These are phyloP conservation scores for Enteromius fasciolatus DNA, from an alignment of 2,797 vertebrate species.

Conservation along the genomic window DNA sequence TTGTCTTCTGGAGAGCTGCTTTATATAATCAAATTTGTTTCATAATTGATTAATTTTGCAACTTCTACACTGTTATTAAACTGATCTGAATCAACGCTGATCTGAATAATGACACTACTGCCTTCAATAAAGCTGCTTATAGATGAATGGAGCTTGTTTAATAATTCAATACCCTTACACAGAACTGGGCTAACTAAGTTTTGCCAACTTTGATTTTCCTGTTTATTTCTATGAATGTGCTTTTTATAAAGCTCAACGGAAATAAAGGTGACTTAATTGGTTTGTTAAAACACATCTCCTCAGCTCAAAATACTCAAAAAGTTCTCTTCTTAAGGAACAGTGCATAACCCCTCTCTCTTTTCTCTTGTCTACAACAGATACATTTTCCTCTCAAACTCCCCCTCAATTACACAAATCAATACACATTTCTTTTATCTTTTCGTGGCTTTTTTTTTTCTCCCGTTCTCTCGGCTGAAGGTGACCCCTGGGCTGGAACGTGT, in stretches of 20 bases:
- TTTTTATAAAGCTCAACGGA: not conserved
- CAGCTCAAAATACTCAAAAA: constrained; percentile 9
- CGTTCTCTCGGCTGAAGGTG: constrained; percentile 77
- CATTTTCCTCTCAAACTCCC: constrained; percentile 82
- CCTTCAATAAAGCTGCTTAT: not conserved
- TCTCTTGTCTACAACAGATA: constrained; percentile 74
- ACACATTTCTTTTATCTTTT: constrained; percentile 65
- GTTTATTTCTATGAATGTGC: not conserved
- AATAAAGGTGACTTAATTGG: not conserved
- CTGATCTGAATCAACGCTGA: not conserved
- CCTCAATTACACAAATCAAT: constrained; percentile 79
- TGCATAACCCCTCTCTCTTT: constrained; percentile 64
- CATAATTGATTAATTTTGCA: not conserved
- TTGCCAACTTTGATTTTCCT: not conserved
- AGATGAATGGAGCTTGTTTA: not conserved
- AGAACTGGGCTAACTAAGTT: not conserved
- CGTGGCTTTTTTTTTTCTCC: constrained; percentile 33
- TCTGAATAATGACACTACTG: not conserved
- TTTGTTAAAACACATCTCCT: constrained; percentile 6
- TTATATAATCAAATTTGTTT: not conserved
- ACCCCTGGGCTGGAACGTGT: constrained; percentile 96
- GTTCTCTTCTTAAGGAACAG: constrained; percentile 47
- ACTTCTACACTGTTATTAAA: not conserved
- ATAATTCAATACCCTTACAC: not conserved
- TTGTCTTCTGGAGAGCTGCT: not conserved